Percentiles rank a stretch among this genome's conserved stretches.
Evolutionary conservation across 2,888 invertebrate genomes (phyloP).

Genomic region (Orthonevra nobilis): DNA sequence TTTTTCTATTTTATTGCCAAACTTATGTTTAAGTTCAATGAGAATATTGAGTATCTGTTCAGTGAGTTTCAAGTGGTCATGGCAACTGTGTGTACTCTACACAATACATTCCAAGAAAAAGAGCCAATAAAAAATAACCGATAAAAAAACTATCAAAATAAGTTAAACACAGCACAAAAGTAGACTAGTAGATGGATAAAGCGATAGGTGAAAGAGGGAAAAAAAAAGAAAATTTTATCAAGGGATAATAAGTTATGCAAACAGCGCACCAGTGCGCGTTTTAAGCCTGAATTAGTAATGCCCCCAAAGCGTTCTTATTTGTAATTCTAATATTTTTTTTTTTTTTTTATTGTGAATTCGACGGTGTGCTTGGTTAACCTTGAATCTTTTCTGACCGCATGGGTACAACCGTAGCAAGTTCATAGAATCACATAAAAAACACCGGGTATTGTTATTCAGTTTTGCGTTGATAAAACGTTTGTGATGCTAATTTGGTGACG

Average conservation of each 20-base stretch:
- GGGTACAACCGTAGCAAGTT: background rate
- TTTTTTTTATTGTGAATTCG: background rate
- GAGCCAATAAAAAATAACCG: background rate
- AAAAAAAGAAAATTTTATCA: background rate
- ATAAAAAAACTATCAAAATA: constrained; percentile 24
- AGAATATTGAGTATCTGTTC: background rate
- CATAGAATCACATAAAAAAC: no score
- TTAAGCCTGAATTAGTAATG: constrained; percentile 14
- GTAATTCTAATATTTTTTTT: no score
- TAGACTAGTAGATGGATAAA: background rate
- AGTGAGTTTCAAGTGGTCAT: constrained; percentile 29
- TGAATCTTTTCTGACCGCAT: constrained; percentile 27
- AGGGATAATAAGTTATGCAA: constrained; percentile 43
- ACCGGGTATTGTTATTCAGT: no score
- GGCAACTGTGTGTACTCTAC: constrained; percentile 16
- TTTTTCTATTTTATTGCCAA: constrained; percentile 54
- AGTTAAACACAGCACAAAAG: constrained; percentile 5
- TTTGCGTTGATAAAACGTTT: no score
- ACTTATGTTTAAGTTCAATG: constrained; percentile 47
- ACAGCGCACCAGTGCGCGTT: constrained; percentile 11
- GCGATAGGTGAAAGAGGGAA: background rate
- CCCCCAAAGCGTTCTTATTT: constrained; percentile 15
- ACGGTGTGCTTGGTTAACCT: constrained; percentile 10
- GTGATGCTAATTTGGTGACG: constrained; percentile 5
- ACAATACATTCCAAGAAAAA: background rate